phyloP scores from a whole-genome alignment of 2,888 invertebrate species.

The Lithophane ornitopus region DNA sequence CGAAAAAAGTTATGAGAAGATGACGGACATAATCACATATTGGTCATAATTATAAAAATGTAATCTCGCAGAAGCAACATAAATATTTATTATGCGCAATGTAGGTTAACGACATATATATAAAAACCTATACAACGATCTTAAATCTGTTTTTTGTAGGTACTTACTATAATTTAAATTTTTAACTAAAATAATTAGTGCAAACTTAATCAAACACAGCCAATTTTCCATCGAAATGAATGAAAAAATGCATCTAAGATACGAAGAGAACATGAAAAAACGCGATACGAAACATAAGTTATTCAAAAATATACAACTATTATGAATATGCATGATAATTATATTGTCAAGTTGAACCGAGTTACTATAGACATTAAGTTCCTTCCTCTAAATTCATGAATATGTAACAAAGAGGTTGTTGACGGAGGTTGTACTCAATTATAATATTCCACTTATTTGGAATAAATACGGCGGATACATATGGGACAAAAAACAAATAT shows the following conservation, averaged over 20 bases:
- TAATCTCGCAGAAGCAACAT: neutral
- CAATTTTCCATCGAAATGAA: conserved; percentile 5
- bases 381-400: conserved; percentile 28
- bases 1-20: neutral
- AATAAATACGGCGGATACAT: neutral
- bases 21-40: neutral
- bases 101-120: neutral
- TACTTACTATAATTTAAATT: neutral
- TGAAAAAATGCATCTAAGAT: neutral
- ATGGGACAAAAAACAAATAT: conserved; percentile 4
- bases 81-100: neutral
- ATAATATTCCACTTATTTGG: conserved; percentile 17
- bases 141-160: neutral
- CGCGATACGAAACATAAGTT: neutral
- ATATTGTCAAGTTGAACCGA: conserved; percentile 7
- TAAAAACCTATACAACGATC: neutral
- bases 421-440: conserved; percentile 25
- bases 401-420: conserved; percentile 26
- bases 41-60: no score
- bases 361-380: conserved; percentile 13
- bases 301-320: conserved; percentile 14
- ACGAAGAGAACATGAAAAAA: conserved; percentile 6
- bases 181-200: neutral
- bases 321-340: conserved; percentile 35
- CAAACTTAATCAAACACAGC: neutral